Evolutionary conservation across 2,888 invertebrate genomes (phyloP).

Genomic region (Psylliodes chrysocephalus): DNA sequence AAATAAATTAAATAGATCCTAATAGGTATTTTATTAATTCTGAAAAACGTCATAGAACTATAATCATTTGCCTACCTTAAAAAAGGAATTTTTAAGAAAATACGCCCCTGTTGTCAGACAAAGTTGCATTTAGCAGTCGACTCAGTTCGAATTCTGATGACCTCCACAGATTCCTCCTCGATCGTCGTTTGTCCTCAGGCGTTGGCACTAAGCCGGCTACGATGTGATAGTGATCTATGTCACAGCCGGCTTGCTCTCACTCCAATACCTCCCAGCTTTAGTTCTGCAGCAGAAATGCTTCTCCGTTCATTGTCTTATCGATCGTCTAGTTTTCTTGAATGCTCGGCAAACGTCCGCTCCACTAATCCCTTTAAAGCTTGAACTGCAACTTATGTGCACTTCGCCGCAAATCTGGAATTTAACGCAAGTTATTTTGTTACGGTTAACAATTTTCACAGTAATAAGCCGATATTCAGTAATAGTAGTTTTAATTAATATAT

Average conservation of each 20-base stretch:
- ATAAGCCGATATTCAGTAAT: no score
- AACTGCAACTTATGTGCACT: constrained; percentile 21
- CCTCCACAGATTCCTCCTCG: constrained; percentile 26
- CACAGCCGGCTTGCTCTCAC: neutral
- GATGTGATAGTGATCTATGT: constrained; percentile 41
- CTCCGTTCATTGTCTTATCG: constrained; percentile 32
- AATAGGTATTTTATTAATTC: no score
- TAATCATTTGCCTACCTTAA: no score
- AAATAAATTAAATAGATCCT: no score
- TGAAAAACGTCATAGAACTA: no score
- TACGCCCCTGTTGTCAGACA: constrained; percentile 14
- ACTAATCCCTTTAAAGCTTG: constrained; percentile 27
- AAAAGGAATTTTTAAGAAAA: neutral
- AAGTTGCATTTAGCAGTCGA: constrained; percentile 28
- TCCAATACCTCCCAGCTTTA: constrained; percentile 18
- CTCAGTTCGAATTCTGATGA: constrained; percentile 32
- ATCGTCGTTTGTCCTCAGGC: constrained; percentile 22
- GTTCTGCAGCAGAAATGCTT: constrained; percentile 19
- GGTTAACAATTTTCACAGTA: no score
- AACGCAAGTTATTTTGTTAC: no score
- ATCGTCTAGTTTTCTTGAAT: constrained; percentile 28
- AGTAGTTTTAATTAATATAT: no score
- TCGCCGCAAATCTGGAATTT: constrained; percentile 18
- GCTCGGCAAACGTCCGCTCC: constrained; percentile 17
- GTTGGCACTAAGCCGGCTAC: constrained; percentile 35